A percentile compares a stretch with the other conserved stretches of the same genome.
These are phyloP conservation scores for Buceros bicornis DNA, from an alignment of 2,797 vertebrate genomes.

Conservation along the genomic window DNA sequence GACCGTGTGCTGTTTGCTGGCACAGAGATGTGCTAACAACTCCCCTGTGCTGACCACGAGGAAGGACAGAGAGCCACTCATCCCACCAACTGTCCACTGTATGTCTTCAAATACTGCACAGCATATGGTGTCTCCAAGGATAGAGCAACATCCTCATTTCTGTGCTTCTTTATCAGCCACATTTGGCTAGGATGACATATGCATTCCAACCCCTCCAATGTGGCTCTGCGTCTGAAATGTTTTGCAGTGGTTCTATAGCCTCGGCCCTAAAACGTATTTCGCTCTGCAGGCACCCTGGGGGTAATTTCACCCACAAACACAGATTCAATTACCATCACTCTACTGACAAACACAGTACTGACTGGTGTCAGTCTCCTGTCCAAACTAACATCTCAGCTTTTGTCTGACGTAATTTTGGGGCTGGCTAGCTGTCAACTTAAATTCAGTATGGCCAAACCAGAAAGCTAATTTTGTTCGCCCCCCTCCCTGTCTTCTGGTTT, in stretches of 20 bases:
- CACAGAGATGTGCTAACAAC: neutral
- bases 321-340: neutral
- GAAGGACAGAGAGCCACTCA: neutral
- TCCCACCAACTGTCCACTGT: neutral
- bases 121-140: neutral
- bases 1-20: neutral
- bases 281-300: neutral
- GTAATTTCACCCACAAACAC: neutral
- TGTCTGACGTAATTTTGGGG: neutral
- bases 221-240: neutral
- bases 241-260: neutral
- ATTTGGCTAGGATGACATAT: neutral
- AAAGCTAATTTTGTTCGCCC: neutral
- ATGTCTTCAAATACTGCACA: neutral
- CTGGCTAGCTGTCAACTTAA: neutral
- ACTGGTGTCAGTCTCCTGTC: slow-evolving; percentile 10
- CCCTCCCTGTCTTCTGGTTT: neutral
- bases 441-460: neutral
- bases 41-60: neutral
- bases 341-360: neutral
- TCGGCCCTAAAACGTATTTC: neutral
- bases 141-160: neutral
- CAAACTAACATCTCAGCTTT: neutral
- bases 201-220: neutral
- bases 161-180: neutral